phyloP scores from a whole-genome alignment of 1,140 invertebrate species.

The Rhizoglyphus robini region DNA sequence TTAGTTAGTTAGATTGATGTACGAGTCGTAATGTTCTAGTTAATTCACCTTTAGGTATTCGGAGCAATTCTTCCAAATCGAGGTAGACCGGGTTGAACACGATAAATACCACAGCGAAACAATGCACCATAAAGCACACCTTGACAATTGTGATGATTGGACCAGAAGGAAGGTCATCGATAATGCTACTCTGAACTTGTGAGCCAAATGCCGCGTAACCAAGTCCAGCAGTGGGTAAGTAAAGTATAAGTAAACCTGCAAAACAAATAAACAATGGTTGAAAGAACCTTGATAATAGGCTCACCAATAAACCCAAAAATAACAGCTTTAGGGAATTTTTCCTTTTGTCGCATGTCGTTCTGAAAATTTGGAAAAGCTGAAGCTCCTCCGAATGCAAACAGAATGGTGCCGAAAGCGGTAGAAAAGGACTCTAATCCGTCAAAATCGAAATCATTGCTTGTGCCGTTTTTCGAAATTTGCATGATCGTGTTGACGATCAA shows the following conservation, averaged over 20 bases:
- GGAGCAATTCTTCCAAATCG: slow-evolving; percentile 52
- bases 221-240: slow-evolving; percentile 42
- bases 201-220: slow-evolving; percentile 49
- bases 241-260: slow-evolving; percentile 43
- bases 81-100: slow-evolving; percentile 50
- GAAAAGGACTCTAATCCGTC: slow-evolving; percentile 40
- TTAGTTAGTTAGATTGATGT: too few species aligned
- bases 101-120: slow-evolving; percentile 49
- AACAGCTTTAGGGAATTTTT: slow-evolving; percentile 41
- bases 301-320: slow-evolving; percentile 39
- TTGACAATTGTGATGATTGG: slow-evolving; percentile 40
- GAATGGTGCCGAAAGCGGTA: slow-evolving; percentile 46
- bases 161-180: slow-evolving; percentile 38
- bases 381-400: slow-evolving; percentile 53
- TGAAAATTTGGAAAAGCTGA: slow-evolving; percentile 54
- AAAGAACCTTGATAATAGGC: slow-evolving; percentile 23
- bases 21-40: too few species aligned
- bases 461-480: neutral
- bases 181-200: slow-evolving; percentile 40
- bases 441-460: slow-evolving; percentile 19
- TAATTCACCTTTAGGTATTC: slow-evolving; percentile 46
- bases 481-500: slow-evolving; percentile 6
- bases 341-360: slow-evolving; percentile 48
- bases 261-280: slow-evolving; percentile 26
- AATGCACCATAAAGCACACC: slow-evolving; percentile 45